Evolutionary conservation across 1,140 invertebrate genomes (phyloP).

Genomic region (Drosophila nebulosa): DNA sequence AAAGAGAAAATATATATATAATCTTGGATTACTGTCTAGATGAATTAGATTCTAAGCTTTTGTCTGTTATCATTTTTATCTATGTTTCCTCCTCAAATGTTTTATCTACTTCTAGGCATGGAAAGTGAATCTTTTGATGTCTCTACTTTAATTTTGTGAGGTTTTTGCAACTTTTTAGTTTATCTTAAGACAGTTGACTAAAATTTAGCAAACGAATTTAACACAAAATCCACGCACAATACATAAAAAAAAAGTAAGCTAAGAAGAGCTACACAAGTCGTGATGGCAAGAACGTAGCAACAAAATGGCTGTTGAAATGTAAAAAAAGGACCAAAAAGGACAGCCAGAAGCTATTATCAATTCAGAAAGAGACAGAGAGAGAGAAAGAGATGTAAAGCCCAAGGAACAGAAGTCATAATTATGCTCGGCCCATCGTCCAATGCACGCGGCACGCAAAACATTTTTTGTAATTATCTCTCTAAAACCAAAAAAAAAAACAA

Average conservation of each 20-base stretch:
- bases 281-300: not conserved
- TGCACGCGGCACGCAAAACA: slow-evolving; percentile 62
- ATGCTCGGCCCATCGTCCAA: slow-evolving; percentile 53
- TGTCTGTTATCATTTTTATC: not conserved
- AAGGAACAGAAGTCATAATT: slow-evolving; percentile 57
- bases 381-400: too few relatives aligned
- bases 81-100: slow-evolving; percentile 32
- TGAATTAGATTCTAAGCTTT: slow-evolving; percentile 11
- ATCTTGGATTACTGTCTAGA: slow-evolving; percentile 6
- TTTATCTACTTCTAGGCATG: too few relatives aligned
- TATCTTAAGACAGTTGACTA: too few relatives aligned
- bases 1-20: not conserved
- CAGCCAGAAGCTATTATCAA: slow-evolving; percentile 2
- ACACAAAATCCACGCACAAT: slow-evolving; percentile 66
- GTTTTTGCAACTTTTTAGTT: too few relatives aligned
- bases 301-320: slow-evolving; percentile 49
- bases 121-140: too few relatives aligned
- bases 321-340: slow-evolving; percentile 4
- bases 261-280: slow-evolving; percentile 15
- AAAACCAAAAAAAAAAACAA: slow-evolving; percentile 44
- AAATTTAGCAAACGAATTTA: slow-evolving; percentile 64
- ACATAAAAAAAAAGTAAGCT: slow-evolving; percentile 69
- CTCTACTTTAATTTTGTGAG: too few relatives aligned
- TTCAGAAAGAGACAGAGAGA: not conserved
- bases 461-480: slow-evolving; percentile 76